Evolutionary conservation across 2,797 vertebrate species (phyloP).

Genomic region (Lophotriccus pileatus): DNA sequence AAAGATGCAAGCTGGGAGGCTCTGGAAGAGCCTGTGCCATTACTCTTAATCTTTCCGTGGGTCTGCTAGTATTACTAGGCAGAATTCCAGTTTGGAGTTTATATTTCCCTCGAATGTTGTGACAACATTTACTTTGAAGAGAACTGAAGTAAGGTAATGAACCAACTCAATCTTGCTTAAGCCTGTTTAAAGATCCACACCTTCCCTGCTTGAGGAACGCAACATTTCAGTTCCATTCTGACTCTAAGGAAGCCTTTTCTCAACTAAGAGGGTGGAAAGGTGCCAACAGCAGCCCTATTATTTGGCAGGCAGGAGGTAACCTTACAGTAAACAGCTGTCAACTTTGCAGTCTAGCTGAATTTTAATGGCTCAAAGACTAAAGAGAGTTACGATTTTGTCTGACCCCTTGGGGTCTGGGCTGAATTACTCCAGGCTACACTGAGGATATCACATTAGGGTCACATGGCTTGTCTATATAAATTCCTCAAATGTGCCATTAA

Average conservation of each 20-base stretch:
- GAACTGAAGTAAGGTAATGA: not conserved
- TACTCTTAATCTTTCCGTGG: not conserved
- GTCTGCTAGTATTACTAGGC: not conserved
- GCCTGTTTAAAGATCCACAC: not conserved
- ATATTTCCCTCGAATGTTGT: not conserved
- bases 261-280: not conserved
- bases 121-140: not conserved
- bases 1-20: not conserved
- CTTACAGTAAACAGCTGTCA: slow-evolving; percentile 68
- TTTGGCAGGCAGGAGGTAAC: slow-evolving; percentile 64
- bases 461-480: slow-evolving; percentile 41
- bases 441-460: slow-evolving; percentile 9
- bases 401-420: not conserved
- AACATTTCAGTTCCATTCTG: accelerated
- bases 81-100: not conserved
- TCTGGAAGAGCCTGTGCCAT: not conserved
- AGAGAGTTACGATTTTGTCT: not conserved
- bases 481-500: slow-evolving; percentile 35
- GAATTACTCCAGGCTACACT: slow-evolving; percentile 6
- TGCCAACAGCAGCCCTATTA: slow-evolving; percentile 41
- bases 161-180: not conserved
- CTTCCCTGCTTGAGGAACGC: not conserved
- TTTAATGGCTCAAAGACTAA: slow-evolving; percentile 41
- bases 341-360: slow-evolving; percentile 38
- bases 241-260: not conserved